Evolutionary conservation across 2,113 vertebrate genomes (phyloP), one percentile per base, ranked within the genome.

Genomic region (Gila orcuttii): DNA sequence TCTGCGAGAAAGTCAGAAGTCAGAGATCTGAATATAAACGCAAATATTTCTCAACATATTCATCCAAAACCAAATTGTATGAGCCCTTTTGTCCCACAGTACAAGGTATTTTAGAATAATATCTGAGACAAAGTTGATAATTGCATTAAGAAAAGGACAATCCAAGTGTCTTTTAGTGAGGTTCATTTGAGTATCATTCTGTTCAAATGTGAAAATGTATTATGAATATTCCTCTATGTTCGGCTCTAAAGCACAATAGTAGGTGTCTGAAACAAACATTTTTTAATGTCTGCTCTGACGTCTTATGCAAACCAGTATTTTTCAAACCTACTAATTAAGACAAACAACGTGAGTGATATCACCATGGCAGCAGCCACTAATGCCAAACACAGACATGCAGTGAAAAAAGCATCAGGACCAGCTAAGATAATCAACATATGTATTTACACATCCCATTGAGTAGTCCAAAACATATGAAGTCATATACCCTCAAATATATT

Each of bases 321-420:
- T 36, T 60, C 2, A 7, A 15, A 23, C n/a, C 59, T 47, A 64
- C n/a, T 45, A 81, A 81, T 81, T 66, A 64, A 47, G 79, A 64
- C 8, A 31, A 81, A 81, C 79, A 81, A 66, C n/a, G 64, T 31
- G 15, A 28, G 9, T 47, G n/a, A 64, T 79, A 87, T 90, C 76
- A 80, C 79, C 8, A 8, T 88, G 76, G 74, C 78, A 89, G 87
- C 83, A 75, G 90, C 73, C 86, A 75, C n/a, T 80, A 52, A 78
- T 64, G 84, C 64, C 79, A 73, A 62, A 79, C 33, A 31, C 23
- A 74, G 85, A 83, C 31, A 50, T n/a, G 39, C 39, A 45, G 57
- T 31, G 57, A 62, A 79, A 62, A 60, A 4, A 79, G 55, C 11
- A 17, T 6, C 12, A 28, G 31, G 19, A 60, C 4, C 5, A 39